phyloP scores from a whole-genome alignment of 2,888 invertebrate genomes.

The Netelia melanura region DNA sequence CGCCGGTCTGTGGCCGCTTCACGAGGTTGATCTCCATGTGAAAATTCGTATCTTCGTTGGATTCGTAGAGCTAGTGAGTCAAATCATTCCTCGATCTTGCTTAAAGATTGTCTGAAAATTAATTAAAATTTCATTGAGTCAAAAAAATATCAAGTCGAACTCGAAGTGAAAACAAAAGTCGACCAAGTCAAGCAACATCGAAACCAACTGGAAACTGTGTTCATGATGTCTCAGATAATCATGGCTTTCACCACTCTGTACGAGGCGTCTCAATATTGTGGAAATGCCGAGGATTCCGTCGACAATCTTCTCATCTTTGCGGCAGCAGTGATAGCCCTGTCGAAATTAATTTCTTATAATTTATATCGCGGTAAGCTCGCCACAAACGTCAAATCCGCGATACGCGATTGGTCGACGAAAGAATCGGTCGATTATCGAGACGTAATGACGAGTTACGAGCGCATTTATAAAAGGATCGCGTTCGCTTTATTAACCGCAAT shows the following conservation, averaged over 20 bases:
- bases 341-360: slow-evolving; percentile 69
- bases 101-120: no score
- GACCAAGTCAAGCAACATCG: background rate
- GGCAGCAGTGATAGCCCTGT: slow-evolving; percentile 64
- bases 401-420: slow-evolving; percentile 29
- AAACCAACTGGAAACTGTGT: background rate
- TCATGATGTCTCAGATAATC: slow-evolving; percentile 35
- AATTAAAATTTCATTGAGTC: no score
- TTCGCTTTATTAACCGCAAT: background rate
- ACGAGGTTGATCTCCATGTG: slow-evolving; percentile 45
- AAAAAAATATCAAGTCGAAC: no score
- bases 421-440: slow-evolving; percentile 22
- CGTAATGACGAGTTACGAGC: slow-evolving; percentile 20
- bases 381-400: slow-evolving; percentile 59
- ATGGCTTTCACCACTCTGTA: slow-evolving; percentile 55
- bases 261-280: slow-evolving; percentile 68
- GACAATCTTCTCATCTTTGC: slow-evolving; percentile 65
- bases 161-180: background rate
- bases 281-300: slow-evolving; percentile 66
- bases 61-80: slow-evolving; percentile 2
- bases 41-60: slow-evolving; percentile 37
- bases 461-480: slow-evolving; percentile 24
- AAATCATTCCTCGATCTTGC: background rate
- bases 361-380: slow-evolving; percentile 68
- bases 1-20: slow-evolving; percentile 64